These are phyloP conservation scores for Tipula lateralis DNA, from an alignment of 2,888 invertebrate genomes.

Conservation along the genomic window DNA sequence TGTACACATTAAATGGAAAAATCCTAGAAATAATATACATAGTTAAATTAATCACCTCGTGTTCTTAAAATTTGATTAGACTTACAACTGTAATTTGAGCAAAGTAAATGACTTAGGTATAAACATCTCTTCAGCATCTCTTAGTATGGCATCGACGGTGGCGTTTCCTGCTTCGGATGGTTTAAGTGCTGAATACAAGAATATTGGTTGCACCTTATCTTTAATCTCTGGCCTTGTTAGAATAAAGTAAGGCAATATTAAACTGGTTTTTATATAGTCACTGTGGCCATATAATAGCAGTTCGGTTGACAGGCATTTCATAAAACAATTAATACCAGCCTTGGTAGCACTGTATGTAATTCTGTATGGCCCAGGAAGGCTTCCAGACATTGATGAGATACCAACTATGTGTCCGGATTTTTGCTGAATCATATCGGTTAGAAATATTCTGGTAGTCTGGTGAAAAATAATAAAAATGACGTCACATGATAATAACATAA, in stretches of 20 bases:
- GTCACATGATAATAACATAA: not conserved
- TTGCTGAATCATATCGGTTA: constrained; percentile 30
- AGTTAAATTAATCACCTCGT: not conserved
- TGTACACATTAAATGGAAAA: not conserved
- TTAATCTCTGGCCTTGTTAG: not conserved
- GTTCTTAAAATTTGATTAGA: not conserved
- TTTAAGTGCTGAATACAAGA: not conserved
- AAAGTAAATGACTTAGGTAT: not conserved
- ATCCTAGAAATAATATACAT: not conserved
- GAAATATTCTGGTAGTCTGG: constrained; percentile 30
- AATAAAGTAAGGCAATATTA: constrained; percentile 31
- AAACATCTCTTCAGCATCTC: not conserved
- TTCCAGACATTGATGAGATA: constrained; percentile 30
- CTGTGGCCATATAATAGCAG: not conserved
- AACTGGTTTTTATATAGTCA: constrained; percentile 30
- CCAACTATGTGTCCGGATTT: constrained; percentile 30
- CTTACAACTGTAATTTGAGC: not conserved
- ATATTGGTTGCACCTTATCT: not conserved
- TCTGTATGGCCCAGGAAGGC: not conserved
- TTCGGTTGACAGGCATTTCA: constrained; percentile 29
- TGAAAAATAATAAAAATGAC: not conserved
- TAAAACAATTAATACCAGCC: constrained; percentile 28
- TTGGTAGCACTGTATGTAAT: constrained; percentile 31
- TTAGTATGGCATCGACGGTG: not conserved
- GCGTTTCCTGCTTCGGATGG: not conserved